phyloP scores from a whole-genome alignment of 2,113 vertebrate genomes.

The Siphamia tubifer region DNA sequence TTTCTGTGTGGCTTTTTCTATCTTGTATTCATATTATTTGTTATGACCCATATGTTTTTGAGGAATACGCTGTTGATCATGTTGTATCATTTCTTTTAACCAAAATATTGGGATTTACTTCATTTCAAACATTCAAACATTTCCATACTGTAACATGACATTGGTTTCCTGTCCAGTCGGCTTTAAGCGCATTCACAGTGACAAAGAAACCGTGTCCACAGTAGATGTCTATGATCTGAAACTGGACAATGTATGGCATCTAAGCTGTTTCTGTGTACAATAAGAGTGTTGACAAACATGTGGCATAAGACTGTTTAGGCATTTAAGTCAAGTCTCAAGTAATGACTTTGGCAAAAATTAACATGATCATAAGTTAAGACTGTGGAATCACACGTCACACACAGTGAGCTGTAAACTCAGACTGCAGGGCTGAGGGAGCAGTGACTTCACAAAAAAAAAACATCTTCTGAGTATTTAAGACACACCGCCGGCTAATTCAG shows the following conservation, averaged over 20 bases:
- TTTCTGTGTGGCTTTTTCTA: too few species aligned
- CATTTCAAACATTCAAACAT: too few species aligned
- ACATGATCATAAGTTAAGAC: constrained; percentile 69
- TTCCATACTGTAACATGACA: too few species aligned
- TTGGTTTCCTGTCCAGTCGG: neutral
- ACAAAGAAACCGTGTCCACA: neutral
- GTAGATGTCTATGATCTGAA: too few species aligned
- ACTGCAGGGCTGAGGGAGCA: constrained; percentile 1
- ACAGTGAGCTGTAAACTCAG: constrained; percentile 5
- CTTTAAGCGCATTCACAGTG: neutral
- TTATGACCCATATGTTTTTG: neutral
- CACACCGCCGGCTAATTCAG: constrained; percentile 16
- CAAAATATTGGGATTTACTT: too few species aligned
- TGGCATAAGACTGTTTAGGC: constrained; percentile 64
- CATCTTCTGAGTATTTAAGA: constrained; percentile 43
- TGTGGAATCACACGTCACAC: constrained; percentile 66
- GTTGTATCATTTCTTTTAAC: neutral
- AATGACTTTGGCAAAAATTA: constrained; percentile 86
- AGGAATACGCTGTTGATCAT: neutral
- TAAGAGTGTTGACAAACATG: neutral
- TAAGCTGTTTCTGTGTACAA: neutral
- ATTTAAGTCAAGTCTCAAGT: constrained; percentile 24
- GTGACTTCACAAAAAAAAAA: constrained; percentile 13
- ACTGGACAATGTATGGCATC: constrained; percentile 4
- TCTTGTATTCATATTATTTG: too few species aligned